Evolutionary conservation across 2,113 vertebrate species (phyloP).

Genomic region (Cathartes aura): DNA sequence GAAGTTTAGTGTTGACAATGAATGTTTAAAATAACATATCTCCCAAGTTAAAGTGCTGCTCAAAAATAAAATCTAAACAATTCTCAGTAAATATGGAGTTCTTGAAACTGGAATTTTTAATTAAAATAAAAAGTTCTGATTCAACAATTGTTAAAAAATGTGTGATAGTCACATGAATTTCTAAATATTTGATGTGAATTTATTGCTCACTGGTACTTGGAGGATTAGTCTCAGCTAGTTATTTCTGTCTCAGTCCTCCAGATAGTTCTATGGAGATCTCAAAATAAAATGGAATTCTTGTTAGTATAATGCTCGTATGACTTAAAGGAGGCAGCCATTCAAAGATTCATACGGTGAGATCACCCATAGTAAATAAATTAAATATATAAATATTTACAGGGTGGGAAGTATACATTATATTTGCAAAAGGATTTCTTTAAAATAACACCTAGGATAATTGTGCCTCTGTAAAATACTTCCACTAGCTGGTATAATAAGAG

Average conservation of each 20-base stretch:
- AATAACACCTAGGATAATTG: not conserved
- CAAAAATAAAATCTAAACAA: not conserved
- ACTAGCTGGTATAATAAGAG: not conserved
- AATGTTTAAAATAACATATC: not conserved
- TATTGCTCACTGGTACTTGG: not conserved
- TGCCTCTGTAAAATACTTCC: not conserved
- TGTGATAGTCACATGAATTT: not conserved
- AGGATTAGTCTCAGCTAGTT: not conserved
- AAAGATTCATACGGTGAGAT: not conserved
- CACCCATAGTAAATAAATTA: not conserved
- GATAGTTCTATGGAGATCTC: not conserved
- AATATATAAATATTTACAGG: not conserved
- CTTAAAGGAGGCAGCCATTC: not conserved
- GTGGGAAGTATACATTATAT: not conserved
- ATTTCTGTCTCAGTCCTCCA: not conserved
- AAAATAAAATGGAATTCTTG: not conserved
- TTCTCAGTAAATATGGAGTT: not conserved
- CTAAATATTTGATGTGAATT: not conserved
- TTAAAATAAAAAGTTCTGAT: not conserved
- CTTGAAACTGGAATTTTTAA: not conserved
- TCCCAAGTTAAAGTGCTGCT: not conserved
- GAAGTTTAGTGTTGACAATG: not conserved
- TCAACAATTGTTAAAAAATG: not conserved
- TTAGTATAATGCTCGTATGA: not conserved
- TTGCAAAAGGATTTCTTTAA: not conserved